Conservation (phyloP, 2,888 invertebrate species). For the Melikaiella ostensackeni region DNA sequence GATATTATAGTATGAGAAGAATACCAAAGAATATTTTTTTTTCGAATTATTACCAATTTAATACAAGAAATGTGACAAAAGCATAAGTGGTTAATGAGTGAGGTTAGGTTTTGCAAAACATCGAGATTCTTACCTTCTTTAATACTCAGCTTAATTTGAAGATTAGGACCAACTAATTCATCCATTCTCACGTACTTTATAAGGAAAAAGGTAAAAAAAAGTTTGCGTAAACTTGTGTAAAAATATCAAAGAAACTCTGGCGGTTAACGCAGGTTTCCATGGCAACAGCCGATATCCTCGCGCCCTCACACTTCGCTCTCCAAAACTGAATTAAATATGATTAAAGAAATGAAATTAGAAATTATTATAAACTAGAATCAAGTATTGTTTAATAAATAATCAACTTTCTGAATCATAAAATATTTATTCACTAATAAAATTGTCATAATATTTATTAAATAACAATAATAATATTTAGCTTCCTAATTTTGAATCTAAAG, state of each 20-base stretch:
- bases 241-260: conserved; percentile 3
- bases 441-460: no score
- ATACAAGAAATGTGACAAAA: background rate
- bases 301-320: no score
- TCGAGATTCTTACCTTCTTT: conserved; percentile 80
- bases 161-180: conserved; percentile 81
- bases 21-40: background rate
- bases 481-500: background rate
- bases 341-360: no score
- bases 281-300: background rate
- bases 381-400: no score
- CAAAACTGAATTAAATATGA: no score
- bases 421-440: no score
- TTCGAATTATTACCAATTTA: background rate
- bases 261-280: background rate
- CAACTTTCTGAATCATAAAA: no score
- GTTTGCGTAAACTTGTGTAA: background rate
- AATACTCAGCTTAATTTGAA: conserved; percentile 83
- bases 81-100: conserved; percentile 31
- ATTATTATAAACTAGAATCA: no score
- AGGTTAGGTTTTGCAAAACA: conserved; percentile 46
- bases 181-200: conserved; percentile 78
- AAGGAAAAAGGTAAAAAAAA: conserved; percentile 10
- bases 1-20: conserved; percentile 2
- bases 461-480: no score